phyloP scores from a whole-genome alignment of 2,797 vertebrate species.

The Acrocephalus scirpaceus region DNA sequence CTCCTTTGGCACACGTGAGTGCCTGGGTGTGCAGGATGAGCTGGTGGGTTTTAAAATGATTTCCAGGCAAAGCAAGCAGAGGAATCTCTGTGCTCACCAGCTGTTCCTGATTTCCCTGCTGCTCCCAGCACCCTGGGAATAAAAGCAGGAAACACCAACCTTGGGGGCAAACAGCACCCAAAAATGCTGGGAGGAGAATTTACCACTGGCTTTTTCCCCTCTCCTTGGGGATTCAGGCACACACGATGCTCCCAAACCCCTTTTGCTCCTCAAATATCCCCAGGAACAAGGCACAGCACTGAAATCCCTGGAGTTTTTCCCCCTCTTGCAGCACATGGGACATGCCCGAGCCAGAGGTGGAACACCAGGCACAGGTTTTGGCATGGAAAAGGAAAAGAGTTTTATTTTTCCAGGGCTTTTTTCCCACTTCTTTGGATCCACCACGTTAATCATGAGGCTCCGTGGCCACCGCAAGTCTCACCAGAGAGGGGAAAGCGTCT shows the following conservation, averaged over 20 bases:
- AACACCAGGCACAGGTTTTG: not conserved
- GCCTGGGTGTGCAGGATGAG: not conserved
- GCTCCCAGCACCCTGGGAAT: not conserved
- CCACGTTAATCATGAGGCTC: not conserved
- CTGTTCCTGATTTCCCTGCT: not conserved
- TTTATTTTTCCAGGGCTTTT: not conserved
- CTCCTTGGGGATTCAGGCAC: not conserved
- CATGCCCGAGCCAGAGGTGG: not conserved
- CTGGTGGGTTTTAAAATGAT: not conserved
- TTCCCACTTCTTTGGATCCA: not conserved
- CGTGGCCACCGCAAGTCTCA: not conserved
- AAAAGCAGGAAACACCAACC: not conserved
- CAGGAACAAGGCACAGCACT: not conserved
- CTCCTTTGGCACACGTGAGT: rapidly evolving
- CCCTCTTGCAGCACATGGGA: not conserved
- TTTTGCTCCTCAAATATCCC: not conserved
- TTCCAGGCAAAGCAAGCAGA: not conserved
- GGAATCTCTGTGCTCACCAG: not conserved
- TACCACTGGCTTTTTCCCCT: not conserved
- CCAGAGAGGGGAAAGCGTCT: not conserved
- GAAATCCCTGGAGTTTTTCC: not conserved
- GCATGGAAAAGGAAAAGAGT: not conserved
- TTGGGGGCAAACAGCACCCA: not conserved
- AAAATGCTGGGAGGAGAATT: not conserved
- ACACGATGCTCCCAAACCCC: not conserved